Percentiles rank a stretch among this genome's conserved stretches.
Conservation (phyloP, 2,888 invertebrate genomes). For the Rhagophthalmus giganteus region DNA sequence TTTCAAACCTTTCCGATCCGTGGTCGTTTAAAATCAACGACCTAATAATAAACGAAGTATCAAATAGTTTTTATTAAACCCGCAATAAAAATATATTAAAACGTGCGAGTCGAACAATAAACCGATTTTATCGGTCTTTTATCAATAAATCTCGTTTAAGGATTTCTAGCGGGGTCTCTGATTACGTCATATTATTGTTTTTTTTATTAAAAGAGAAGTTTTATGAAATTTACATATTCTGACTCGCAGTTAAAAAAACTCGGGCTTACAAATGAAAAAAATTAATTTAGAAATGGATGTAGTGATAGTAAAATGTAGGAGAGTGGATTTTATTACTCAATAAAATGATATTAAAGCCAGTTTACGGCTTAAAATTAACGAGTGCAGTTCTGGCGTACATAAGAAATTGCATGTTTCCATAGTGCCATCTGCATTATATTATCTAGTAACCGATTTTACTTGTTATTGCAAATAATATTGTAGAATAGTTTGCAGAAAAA, state of each 20-base stretch:
- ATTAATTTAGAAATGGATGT: slow-evolving; percentile 1
- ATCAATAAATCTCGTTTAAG: slow-evolving; percentile 10
- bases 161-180: too few relatives aligned
- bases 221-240: too few relatives aligned
- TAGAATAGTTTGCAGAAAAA: background rate
- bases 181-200: too few relatives aligned
- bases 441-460: slow-evolving; percentile 1
- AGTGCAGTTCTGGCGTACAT: background rate
- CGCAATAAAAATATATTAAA: too few relatives aligned
- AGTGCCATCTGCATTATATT: slow-evolving; percentile 4
- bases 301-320: background rate
- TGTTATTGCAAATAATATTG: background rate
- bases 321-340: slow-evolving; percentile 1
- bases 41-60: too few relatives aligned
- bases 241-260: too few relatives aligned
- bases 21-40: too few relatives aligned
- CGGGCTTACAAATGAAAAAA: background rate
- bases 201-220: too few relatives aligned
- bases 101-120: slow-evolving; percentile 14
- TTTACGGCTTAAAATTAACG: slow-evolving; percentile 8
- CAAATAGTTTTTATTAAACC: too few relatives aligned
- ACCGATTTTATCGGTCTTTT: slow-evolving; percentile 10
- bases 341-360: slow-evolving; percentile 8
- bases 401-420: slow-evolving; percentile 13
- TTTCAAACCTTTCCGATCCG: too few relatives aligned